phyloP scores from a whole-genome alignment of 2,888 invertebrate species.

The Tipula confusa region DNA sequence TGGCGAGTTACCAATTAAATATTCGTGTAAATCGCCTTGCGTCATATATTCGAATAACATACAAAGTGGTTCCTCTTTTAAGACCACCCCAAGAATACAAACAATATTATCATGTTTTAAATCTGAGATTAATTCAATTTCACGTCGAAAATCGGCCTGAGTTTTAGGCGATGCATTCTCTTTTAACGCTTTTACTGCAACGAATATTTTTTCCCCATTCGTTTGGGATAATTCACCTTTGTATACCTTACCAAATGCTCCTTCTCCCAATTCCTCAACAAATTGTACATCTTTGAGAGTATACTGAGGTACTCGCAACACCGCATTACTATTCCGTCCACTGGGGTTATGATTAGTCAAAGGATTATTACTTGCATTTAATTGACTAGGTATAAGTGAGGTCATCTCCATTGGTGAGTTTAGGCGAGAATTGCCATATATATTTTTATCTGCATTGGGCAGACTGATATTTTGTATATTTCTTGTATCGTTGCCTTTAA shows the following conservation, averaged over 20 bases:
- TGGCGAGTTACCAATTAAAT: constrained; percentile 85
- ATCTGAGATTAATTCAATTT: constrained; percentile 92
- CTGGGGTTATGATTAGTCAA: constrained; percentile 48
- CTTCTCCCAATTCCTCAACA: constrained; percentile 89
- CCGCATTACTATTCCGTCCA: constrained; percentile 36
- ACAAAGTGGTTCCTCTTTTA: constrained; percentile 84
- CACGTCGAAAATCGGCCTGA: constrained; percentile 85
- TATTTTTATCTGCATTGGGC: constrained; percentile 72
- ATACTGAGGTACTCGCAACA: constrained; percentile 74
- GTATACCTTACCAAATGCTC: constrained; percentile 96
- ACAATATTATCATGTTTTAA: constrained; percentile 94
- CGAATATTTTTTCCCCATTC: constrained; percentile 65
- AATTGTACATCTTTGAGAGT: constrained; percentile 79
- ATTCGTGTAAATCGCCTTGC: constrained; percentile 94
- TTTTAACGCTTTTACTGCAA: constrained; percentile 91
- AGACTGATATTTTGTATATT: constrained; percentile 66
- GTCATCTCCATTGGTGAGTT: constrained; percentile 81
- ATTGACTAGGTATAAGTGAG: constrained; percentile 58
- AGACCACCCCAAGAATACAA: constrained; percentile 86
- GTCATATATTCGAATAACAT: constrained; percentile 99
- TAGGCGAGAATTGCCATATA: constrained; percentile 72
- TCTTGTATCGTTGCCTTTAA: constrained; percentile 55
- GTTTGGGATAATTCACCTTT: constrained; percentile 81
- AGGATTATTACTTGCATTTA: constrained; percentile 47
- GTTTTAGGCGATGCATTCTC: constrained; percentile 89